A percentile compares a stretch with the other conserved stretches of the same genome.
Evolutionary conservation across 2,888 invertebrate species (phyloP).

Genomic region (Aethes cnicana): DNA sequence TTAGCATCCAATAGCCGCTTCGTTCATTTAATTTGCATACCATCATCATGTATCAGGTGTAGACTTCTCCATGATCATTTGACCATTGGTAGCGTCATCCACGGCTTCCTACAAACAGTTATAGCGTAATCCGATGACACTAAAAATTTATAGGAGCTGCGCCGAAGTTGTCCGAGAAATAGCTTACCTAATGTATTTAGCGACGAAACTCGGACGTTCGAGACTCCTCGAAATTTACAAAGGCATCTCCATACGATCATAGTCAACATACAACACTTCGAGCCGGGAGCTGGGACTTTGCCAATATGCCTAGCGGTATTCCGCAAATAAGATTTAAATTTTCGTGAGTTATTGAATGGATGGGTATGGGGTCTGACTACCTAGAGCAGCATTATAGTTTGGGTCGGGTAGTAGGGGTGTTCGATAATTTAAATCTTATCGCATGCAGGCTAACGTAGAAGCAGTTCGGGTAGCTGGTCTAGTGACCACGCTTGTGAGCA

Average conservation of each 20-base stretch:
- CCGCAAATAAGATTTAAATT: conserved; percentile 77
- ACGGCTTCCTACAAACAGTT: conserved; percentile 53
- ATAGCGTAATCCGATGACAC: conserved; percentile 52
- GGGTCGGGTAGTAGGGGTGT: conserved; percentile 33
- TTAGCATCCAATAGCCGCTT: conserved; percentile 44
- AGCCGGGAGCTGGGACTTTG: conserved; percentile 55
- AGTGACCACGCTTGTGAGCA: conserved; percentile 91
- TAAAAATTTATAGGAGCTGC: conserved; percentile 53
- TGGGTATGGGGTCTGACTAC: too few species aligned
- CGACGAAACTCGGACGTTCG: conserved; percentile 43
- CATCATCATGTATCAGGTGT: conserved; percentile 45
- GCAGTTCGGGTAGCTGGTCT: conserved; percentile 91
- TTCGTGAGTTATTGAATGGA: conserved; percentile 3
- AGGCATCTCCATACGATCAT: conserved; percentile 55
- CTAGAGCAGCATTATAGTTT: background rate
- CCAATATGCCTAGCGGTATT: conserved; percentile 59
- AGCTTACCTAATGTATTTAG: conserved; percentile 34
- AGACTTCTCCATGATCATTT: conserved; percentile 62
- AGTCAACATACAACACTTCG: conserved; percentile 46
- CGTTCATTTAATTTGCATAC: conserved; percentile 49
- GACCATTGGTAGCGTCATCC: conserved; percentile 49
- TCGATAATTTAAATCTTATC: conserved; percentile 79
- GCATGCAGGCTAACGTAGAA: conserved; percentile 89
- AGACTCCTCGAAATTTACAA: conserved; percentile 54
- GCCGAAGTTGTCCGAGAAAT: conserved; percentile 44